Percentiles rank a stretch among this genome's conserved stretches.
phyloP scores from a whole-genome alignment of 1,140 invertebrate genomes.

The Chelonus insularis region DNA sequence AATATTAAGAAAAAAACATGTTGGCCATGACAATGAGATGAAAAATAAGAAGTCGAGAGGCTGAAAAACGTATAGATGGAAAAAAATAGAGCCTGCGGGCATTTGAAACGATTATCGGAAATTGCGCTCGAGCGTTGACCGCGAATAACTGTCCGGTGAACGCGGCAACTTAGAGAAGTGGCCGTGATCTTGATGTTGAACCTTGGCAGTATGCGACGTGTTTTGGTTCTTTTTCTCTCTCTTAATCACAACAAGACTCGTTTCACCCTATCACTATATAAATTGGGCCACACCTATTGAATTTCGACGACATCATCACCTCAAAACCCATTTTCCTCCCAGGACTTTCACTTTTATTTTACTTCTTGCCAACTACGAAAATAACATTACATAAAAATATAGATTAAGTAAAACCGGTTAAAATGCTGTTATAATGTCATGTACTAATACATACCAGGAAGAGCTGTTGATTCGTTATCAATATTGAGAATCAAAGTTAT shows the following conservation, averaged over 20 bases:
- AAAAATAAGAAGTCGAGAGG: slow-evolving; percentile 2
- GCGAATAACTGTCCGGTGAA: slow-evolving; percentile 25
- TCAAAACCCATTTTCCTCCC: background rate
- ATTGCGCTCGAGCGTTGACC: slow-evolving; percentile 29
- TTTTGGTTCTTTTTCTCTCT: background rate
- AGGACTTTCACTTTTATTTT: slow-evolving; percentile 14
- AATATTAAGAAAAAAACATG: background rate
- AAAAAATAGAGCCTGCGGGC: slow-evolving; percentile 9
- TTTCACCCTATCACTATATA: no score
- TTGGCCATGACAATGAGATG: slow-evolving; percentile 6
- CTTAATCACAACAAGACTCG: background rate
- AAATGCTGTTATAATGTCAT: background rate
- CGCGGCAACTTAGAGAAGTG: slow-evolving; percentile 16
- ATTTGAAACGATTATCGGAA: slow-evolving; percentile 26
- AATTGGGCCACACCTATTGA: background rate
- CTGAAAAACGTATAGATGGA: background rate
- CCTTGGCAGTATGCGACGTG: background rate
- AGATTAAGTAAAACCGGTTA: background rate
- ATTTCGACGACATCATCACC: background rate
- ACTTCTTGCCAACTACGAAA: background rate
- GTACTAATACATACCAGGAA: slow-evolving; percentile 13
- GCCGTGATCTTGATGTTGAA: slow-evolving; percentile 26
- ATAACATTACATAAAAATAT: background rate
- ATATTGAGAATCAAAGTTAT: slow-evolving; percentile 10
- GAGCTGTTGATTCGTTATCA: slow-evolving; percentile 9